Evolutionary conservation across 2,888 invertebrate species (phyloP).

Genomic region (Gerris lacustris): DNA sequence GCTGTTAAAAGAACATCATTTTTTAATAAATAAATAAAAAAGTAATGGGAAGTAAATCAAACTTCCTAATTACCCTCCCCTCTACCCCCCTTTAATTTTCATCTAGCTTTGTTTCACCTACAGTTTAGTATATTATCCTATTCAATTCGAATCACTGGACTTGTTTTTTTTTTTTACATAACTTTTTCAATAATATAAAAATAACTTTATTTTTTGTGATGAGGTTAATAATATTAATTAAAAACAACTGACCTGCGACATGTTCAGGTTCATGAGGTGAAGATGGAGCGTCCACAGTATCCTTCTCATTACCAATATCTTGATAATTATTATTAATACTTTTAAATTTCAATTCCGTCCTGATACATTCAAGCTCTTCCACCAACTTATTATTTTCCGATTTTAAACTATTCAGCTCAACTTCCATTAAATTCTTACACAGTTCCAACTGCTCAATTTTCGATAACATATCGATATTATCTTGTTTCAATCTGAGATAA

Average conservation of each 20-base stretch:
- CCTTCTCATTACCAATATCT: neutral
- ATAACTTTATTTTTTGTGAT: too few relatives aligned
- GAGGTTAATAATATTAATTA: too few relatives aligned
- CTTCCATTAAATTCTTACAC: neutral
- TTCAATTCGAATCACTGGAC: too few relatives aligned
- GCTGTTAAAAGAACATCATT: too few relatives aligned
- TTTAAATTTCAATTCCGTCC: neutral
- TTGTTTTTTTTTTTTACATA: too few relatives aligned
- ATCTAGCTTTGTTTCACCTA: too few relatives aligned
- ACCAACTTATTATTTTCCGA: neutral
- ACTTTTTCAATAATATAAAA: too few relatives aligned
- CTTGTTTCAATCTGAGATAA: constrained; percentile 12
- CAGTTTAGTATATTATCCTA: too few relatives aligned
- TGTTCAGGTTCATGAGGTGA: neutral
- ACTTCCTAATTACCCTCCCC: too few relatives aligned
- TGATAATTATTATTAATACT: neutral
- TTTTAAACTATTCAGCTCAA: neutral
- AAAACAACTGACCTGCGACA: neutral
- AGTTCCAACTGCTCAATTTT: neutral
- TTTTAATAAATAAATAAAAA: too few relatives aligned
- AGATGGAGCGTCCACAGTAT: neutral
- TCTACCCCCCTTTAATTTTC: too few relatives aligned
- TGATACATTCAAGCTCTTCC: neutral
- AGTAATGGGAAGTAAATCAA: too few relatives aligned
- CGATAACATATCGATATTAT: neutral